Conservation (phyloP, 2,113 vertebrate species). For the Cyprinodon brontotheroides region DNA sequence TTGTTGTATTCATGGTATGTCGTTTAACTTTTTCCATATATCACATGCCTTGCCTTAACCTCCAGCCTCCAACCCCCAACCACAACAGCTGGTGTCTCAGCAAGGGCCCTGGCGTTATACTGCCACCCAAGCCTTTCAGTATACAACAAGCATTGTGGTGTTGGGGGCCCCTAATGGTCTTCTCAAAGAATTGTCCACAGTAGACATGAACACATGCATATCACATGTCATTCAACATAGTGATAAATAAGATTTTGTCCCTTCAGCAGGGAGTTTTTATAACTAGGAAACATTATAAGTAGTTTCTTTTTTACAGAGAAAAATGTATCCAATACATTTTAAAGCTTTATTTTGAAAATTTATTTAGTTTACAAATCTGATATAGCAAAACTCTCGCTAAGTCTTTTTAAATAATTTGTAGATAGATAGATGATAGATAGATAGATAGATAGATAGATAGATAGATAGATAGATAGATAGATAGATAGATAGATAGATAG, state of each 20-base stretch:
- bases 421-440: too few relatives aligned
- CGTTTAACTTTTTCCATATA: conserved; percentile 61
- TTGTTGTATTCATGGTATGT: conserved; percentile 28
- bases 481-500: too few relatives aligned
- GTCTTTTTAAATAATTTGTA: too few relatives aligned
- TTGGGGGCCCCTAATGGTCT: conserved; percentile 62
- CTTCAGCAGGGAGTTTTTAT: conserved; percentile 2
- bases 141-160: conserved; percentile 54
- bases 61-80: conserved; percentile 59
- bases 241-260: conserved; percentile 11
- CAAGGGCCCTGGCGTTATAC: conserved; percentile 52
- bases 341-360: not conserved
- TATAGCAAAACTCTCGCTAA: not conserved
- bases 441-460: too few relatives aligned
- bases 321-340: not conserved
- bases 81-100: conserved; percentile 74
- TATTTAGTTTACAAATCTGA: not conserved
- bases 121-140: conserved; percentile 60
- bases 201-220: conserved; percentile 33
- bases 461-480: too few relatives aligned
- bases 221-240: conserved; percentile 25
- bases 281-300: not conserved
- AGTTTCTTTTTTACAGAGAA: not conserved
- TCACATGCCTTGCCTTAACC: conserved; percentile 51
- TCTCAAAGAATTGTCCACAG: conserved; percentile 43